These are phyloP conservation scores for Phalanger gymnotis DNA, from an alignment of 2,797 vertebrate species.

Conservation along the genomic window DNA sequence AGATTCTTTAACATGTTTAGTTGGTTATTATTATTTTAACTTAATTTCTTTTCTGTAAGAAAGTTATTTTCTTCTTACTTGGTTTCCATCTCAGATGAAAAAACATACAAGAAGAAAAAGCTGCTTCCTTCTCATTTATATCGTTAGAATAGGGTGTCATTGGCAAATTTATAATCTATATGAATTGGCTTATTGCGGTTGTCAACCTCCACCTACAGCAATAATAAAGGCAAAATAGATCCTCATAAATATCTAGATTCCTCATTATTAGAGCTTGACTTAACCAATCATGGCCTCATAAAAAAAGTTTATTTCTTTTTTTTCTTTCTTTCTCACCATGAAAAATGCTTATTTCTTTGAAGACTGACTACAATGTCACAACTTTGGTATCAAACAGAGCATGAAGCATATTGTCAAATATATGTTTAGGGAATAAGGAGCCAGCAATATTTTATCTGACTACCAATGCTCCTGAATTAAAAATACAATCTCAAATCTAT, in stretches of 20 bases:
- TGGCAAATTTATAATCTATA: conserved; percentile 82
- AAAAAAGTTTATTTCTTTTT: conserved; percentile 74
- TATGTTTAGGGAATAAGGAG: conserved; percentile 79
- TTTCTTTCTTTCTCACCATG: conserved; percentile 79
- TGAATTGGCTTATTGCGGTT: conserved; percentile 83
- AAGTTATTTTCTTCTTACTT: neutral
- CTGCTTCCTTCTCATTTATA: conserved; percentile 51
- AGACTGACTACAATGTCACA: conserved; percentile 75
- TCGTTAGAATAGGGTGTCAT: conserved; percentile 78
- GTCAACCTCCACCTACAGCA: conserved; percentile 83
- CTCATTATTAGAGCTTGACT: conserved; percentile 85
- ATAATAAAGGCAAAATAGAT: conserved; percentile 84
- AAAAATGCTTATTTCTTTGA: conserved; percentile 79
- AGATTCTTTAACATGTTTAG: neutral
- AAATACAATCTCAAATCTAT: conserved; percentile 79
- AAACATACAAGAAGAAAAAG: conserved; percentile 31
- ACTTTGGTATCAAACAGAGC: conserved; percentile 79
- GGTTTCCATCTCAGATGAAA: neutral
- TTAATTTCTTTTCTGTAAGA: neutral
- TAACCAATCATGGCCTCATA: conserved; percentile 83
- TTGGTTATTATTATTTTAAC: neutral
- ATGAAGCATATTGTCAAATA: conserved; percentile 82
- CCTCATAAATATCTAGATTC: conserved; percentile 85
- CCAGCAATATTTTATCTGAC: conserved; percentile 81
- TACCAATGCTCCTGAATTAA: conserved; percentile 75